These are phyloP conservation scores for Lasaia peninsularis DNA, from an alignment of 1,140 invertebrate genomes.

Conservation along the genomic window DNA sequence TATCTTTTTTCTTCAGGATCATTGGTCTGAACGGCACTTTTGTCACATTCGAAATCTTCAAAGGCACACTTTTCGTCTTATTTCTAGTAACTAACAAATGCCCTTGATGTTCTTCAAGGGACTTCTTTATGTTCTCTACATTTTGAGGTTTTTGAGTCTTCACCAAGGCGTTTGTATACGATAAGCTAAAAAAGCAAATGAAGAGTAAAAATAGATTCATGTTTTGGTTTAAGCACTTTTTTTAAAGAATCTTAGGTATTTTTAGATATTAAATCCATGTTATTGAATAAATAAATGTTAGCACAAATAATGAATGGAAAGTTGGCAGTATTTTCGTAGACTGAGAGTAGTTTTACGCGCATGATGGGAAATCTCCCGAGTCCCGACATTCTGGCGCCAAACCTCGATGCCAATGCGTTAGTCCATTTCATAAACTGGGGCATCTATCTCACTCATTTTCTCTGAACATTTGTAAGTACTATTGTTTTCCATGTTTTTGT, in stretches of 20 bases:
- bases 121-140: conserved; percentile 44
- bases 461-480: no score
- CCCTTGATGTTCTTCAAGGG: conserved; percentile 45
- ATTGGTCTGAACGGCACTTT: conserved; percentile 34
- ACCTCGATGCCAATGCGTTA: conserved; percentile 21
- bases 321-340: conserved; percentile 15
- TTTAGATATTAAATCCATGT: background rate
- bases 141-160: conserved; percentile 30
- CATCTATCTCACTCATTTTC: background rate
- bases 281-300: background rate
- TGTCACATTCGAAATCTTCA: conserved; percentile 48
- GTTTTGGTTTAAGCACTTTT: background rate
- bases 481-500: no score
- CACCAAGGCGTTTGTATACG: conserved; percentile 14
- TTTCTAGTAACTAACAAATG: conserved; percentile 42
- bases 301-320: background rate
- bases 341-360: conserved; percentile 22
- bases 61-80: conserved; percentile 41
- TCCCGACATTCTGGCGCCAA: conserved; percentile 33
- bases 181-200: conserved; percentile 1
- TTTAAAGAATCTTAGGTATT: background rate
- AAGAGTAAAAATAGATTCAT: conserved; percentile 15
- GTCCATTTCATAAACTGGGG: background rate
- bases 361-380: conserved; percentile 26
- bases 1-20: conserved; percentile 27